Evolutionary conservation across 2,113 vertebrate genomes (phyloP).

Genomic region (Tricholaema leucomelas): DNA sequence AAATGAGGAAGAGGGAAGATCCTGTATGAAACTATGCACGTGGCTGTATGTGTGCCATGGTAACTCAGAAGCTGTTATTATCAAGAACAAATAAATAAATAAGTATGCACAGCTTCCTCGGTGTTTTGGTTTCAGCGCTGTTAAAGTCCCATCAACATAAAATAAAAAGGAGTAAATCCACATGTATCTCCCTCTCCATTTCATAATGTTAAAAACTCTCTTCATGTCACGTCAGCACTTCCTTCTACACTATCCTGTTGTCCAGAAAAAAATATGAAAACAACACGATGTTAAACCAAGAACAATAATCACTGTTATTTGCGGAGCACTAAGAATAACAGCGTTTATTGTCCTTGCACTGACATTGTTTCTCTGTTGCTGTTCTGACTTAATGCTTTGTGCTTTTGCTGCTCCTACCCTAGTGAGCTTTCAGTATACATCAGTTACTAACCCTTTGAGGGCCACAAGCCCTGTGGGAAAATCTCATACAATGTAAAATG

Average conservation of each 20-base stretch:
- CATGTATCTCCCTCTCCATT: not conserved
- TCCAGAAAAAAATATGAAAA: slow-evolving; percentile 36
- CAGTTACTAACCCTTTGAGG: slow-evolving; percentile 55
- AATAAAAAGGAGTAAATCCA: not conserved
- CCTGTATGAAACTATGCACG: not conserved
- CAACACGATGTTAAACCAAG: slow-evolving; percentile 45
- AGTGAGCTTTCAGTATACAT: slow-evolving; percentile 17
- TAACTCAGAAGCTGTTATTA: slow-evolving; percentile 24
- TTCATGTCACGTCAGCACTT: not conserved
- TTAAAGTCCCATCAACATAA: not conserved
- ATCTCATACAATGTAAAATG: not conserved
- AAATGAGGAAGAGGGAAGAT: not conserved
- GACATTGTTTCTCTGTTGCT: slow-evolving; percentile 61
- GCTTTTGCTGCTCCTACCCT: slow-evolving; percentile 39
- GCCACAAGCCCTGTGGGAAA: not conserved
- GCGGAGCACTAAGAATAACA: slow-evolving; percentile 59
- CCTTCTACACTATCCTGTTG: slow-evolving; percentile 9
- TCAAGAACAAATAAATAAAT: slow-evolving; percentile 25
- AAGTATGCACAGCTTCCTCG: slow-evolving; percentile 36
- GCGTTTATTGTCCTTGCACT: slow-evolving; percentile 64
- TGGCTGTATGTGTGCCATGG: not conserved
- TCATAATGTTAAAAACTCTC: slow-evolving; percentile 4
- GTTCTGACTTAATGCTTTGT: slow-evolving; percentile 61
- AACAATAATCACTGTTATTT: slow-evolving; percentile 64
- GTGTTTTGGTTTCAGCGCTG: not conserved